Evolutionary conservation across 2,888 invertebrate genomes (phyloP).

Genomic region (Eristalinus aeneus): DNA sequence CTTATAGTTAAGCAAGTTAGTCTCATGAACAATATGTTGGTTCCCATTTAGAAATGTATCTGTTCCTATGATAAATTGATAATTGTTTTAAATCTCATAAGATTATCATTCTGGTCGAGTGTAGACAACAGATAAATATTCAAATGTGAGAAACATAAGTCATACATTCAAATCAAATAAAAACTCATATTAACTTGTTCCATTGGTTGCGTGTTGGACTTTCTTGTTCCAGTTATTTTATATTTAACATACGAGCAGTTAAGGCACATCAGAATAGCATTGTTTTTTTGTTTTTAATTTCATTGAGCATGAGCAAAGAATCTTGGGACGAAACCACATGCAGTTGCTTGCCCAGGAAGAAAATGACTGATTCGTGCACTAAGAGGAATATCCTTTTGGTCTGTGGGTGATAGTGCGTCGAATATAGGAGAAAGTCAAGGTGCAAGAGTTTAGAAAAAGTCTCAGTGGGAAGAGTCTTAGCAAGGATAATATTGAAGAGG

Average conservation of each 20-base stretch:
- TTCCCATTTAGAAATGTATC: constrained; percentile 68
- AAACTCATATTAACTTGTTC: neutral
- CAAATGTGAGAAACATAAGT: neutral
- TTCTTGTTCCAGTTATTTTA: neutral
- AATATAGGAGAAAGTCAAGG: constrained; percentile 2
- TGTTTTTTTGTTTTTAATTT: constrained; percentile 27
- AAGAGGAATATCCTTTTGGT: neutral
- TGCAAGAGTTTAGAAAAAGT: neutral
- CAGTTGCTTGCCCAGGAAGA: neutral
- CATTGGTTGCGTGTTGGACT: neutral
- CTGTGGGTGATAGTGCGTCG: neutral
- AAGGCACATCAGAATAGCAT: constrained; percentile 70
- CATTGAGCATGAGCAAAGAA: constrained; percentile 37
- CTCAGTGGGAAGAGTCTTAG: neutral
- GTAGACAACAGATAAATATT: neutral
- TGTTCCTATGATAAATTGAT: constrained; percentile 34
- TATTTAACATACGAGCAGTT: constrained; percentile 13
- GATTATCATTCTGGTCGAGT: constrained; percentile 1
- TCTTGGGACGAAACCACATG: neutral
- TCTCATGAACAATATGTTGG: constrained; percentile 71
- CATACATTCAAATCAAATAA: neutral
- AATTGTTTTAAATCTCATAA: constrained; percentile 19
- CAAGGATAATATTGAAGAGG: neutral
- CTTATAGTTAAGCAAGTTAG: constrained; percentile 60
- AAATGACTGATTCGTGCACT: neutral